These are phyloP conservation scores for Melitaea athalia DNA, from an alignment of 2,888 invertebrate species.

Conservation along the genomic window DNA sequence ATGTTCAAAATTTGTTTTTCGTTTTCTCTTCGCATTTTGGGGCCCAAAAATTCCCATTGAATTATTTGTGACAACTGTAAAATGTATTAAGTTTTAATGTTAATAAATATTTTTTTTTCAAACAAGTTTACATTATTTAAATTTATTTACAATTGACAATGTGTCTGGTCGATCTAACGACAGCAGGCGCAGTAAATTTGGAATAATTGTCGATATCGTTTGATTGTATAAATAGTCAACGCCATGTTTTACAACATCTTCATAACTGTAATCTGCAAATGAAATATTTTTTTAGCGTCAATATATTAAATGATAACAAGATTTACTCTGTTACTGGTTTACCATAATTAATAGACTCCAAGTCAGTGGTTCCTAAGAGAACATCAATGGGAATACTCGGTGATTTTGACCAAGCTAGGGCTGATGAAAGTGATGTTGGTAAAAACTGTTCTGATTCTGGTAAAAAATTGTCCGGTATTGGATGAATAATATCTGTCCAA, in stretches of 20 bases:
- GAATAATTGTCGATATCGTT: slow-evolving; percentile 82
- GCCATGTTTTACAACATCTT: slow-evolving; percentile 82
- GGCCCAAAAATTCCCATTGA: slow-evolving; percentile 81
- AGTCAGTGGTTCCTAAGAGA: slow-evolving; percentile 86
- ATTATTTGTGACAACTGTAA: slow-evolving; percentile 72
- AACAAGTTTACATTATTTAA: neutral
- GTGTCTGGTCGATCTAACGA: slow-evolving; percentile 54
- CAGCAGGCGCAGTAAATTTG: slow-evolving; percentile 76
- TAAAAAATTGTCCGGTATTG: slow-evolving; percentile 84
- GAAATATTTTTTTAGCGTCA: slow-evolving; percentile 12
- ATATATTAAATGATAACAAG: slow-evolving; percentile 31
- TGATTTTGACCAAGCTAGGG: slow-evolving; percentile 76
- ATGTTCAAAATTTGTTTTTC: slow-evolving; percentile 62
- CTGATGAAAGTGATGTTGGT: slow-evolving; percentile 77
- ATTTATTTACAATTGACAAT: slow-evolving; percentile 52
- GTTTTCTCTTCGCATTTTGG: slow-evolving; percentile 45
- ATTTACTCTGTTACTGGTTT: slow-evolving; percentile 56
- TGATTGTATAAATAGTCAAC: slow-evolving; percentile 80
- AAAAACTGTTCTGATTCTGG: slow-evolving; percentile 83
- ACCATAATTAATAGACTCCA: slow-evolving; percentile 84
- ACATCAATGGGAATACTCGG: slow-evolving; percentile 84
- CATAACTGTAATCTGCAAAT: slow-evolving; percentile 81
- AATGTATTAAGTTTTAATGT: neutral
- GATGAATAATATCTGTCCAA: slow-evolving; percentile 82
- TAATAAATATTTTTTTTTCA: neutral